Evolutionary conservation across 2,888 invertebrate genomes (phyloP).

Genomic region (Eulithis testata): DNA sequence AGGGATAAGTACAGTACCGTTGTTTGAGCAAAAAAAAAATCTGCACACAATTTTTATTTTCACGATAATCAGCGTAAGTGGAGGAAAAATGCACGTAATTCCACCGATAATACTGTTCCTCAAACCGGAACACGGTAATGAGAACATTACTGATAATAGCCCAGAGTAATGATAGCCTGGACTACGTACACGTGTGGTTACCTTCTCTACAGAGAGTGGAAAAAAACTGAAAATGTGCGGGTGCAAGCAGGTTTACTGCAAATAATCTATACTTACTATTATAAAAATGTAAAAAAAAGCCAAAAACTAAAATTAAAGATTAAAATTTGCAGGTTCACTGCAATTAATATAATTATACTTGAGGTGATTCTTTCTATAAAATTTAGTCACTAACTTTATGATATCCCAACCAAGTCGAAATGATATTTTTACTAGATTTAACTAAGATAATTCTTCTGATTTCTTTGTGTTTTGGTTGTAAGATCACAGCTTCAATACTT

Average conservation of each 20-base stretch:
- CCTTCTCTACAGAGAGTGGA: constrained; percentile 8
- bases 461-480: too few relatives aligned
- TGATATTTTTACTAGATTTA: too few relatives aligned
- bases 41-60: constrained; percentile 20
- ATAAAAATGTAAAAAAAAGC: too few relatives aligned
- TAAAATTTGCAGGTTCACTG: constrained; percentile 9
- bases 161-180: constrained; percentile 25
- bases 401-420: too few relatives aligned
- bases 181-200: constrained; percentile 5
- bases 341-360: neutral
- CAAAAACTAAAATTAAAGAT: too few relatives aligned
- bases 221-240: constrained; percentile 15
- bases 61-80: constrained; percentile 25
- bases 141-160: constrained; percentile 32
- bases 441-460: too few relatives aligned
- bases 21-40: constrained; percentile 18
- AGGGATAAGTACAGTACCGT: constrained; percentile 3
- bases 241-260: constrained; percentile 8
- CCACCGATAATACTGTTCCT: constrained; percentile 19
- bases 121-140: constrained; percentile 30
- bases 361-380: too few relatives aligned
- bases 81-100: constrained; percentile 31
- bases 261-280: too few relatives aligned
- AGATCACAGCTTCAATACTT: too few relatives aligned
- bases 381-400: too few relatives aligned